Conservation (phyloP, 2,113 vertebrate genomes). For the Eurystomus gularis region DNA sequence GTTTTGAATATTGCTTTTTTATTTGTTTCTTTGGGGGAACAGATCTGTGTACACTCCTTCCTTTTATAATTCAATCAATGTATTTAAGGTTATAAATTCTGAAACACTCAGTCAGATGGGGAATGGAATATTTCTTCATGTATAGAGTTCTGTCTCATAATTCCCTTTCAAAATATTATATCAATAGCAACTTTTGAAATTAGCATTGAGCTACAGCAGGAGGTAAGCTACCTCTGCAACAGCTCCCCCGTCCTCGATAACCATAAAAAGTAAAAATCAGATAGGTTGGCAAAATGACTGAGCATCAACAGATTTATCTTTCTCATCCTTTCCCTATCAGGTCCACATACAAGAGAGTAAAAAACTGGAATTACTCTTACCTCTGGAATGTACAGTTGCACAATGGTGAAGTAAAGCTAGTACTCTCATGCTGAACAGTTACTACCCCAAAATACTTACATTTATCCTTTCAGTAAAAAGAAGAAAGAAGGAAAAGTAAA, state of each 20-base stretch:
- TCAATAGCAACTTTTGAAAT: not conserved
- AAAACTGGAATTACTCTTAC: not conserved
- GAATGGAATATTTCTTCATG: not conserved
- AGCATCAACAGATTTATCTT: not conserved
- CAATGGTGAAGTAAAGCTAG: not conserved
- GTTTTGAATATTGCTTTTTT: not conserved
- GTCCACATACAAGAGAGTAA: not conserved
- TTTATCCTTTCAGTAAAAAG: not conserved
- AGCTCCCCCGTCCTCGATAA: fast-evolving
- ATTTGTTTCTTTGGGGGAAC: not conserved
- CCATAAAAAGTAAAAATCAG: not conserved
- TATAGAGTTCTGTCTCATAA: not conserved
- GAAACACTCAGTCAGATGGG: not conserved
- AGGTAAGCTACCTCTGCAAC: not conserved
- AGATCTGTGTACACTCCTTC: not conserved
- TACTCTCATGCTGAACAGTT: not conserved
- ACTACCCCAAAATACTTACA: not conserved
- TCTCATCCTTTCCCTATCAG: not conserved
- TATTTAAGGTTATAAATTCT: not conserved
- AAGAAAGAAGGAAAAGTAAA: not conserved
- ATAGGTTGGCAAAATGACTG: not conserved
- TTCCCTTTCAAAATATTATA: not conserved
- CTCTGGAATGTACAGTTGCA: not conserved
- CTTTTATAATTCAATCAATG: not conserved
- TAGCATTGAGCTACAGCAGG: not conserved